Evolutionary conservation across 2,113 vertebrate genomes (phyloP).

Genomic region (Willisornis vidua): DNA sequence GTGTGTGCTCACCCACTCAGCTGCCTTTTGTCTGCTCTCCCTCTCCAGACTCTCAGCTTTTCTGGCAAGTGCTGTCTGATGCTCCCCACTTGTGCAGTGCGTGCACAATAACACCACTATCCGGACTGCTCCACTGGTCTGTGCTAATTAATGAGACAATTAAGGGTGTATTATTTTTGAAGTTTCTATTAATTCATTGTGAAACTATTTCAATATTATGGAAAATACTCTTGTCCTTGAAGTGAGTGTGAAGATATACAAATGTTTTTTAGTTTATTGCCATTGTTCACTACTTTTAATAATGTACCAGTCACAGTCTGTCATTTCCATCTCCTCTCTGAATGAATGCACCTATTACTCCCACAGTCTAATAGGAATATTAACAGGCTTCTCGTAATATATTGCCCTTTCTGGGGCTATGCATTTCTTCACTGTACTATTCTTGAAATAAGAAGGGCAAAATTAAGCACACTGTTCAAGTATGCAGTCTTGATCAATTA

Average conservation of each 20-base stretch:
- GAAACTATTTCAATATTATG: not conserved
- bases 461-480: not conserved
- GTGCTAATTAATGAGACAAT: not conserved
- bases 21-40: not conserved
- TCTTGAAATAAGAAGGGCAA: not conserved
- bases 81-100: not conserved
- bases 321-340: not conserved
- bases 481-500: not conserved
- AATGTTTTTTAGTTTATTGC: not conserved
- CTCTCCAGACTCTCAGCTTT: not conserved
- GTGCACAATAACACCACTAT: accelerated
- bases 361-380: not conserved
- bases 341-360: not conserved
- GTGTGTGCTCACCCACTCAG: accelerated
- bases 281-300: not conserved
- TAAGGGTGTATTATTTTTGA: not conserved
- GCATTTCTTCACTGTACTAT: not conserved
- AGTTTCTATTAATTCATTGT: not conserved
- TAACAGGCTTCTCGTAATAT: not conserved
- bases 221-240: not conserved
- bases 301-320: not conserved
- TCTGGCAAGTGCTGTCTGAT: not conserved
- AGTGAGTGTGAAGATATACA: not conserved
- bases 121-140: not conserved
- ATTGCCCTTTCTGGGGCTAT: not conserved